Evolutionary conservation across 2,113 vertebrate genomes (phyloP).

Genomic region (Paratilapia polleni): DNA sequence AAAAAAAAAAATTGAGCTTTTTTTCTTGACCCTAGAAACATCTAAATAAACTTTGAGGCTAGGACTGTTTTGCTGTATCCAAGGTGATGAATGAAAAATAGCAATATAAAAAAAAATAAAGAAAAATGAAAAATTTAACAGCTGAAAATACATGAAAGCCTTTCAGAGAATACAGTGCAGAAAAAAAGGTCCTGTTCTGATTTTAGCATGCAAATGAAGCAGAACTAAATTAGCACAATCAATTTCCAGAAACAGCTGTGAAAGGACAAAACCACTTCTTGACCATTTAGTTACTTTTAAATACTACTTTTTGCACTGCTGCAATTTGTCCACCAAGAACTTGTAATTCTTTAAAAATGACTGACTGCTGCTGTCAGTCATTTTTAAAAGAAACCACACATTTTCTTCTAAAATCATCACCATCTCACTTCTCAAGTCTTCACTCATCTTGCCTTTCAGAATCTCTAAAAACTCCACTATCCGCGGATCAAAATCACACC

Average conservation of each 20-base stretch:
- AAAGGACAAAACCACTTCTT: background rate
- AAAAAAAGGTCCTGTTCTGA: background rate
- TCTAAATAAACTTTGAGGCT: background rate
- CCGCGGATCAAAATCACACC: slow-evolving; percentile 22
- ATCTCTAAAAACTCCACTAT: slow-evolving; percentile 4
- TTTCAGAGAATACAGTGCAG: background rate
- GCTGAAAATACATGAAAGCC: background rate
- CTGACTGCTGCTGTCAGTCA: slow-evolving; percentile 10
- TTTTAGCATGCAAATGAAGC: no score
- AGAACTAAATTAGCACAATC: background rate
- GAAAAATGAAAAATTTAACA: background rate
- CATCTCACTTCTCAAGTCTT: background rate
- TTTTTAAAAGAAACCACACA: background rate
- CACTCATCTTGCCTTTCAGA: background rate
- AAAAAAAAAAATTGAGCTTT: background rate
- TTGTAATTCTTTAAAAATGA: background rate
- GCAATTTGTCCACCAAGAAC: background rate
- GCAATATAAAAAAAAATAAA: no score
- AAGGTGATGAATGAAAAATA: background rate
- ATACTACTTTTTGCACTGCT: background rate
- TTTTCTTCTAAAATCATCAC: background rate
- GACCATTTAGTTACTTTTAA: background rate
- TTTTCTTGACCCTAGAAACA: background rate
- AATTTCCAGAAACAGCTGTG: background rate
- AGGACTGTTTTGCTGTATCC: background rate